Percentiles rank a stretch among this genome's conserved stretches.
These are phyloP conservation scores for Podabrus alpinus DNA, from an alignment of 2,888 invertebrate species.

Conservation along the genomic window DNA sequence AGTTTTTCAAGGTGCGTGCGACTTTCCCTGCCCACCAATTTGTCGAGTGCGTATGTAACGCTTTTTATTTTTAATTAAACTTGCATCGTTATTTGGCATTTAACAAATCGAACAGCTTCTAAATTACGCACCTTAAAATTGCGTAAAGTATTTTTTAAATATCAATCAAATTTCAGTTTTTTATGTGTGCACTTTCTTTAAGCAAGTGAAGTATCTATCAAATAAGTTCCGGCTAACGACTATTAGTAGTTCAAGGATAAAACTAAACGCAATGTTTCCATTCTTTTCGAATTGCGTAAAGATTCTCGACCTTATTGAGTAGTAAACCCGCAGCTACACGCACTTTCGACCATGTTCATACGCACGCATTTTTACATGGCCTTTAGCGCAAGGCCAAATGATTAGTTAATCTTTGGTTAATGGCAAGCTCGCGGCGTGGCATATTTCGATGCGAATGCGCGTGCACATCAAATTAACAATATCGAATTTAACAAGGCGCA, in stretches of 20 bases:
- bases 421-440: constrained; percentile 27
- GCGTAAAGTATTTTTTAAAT: neutral
- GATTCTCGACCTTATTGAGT: neutral
- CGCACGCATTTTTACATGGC: constrained; percentile 33
- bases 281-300: constrained; percentile 3
- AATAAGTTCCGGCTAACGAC: constrained; percentile 1
- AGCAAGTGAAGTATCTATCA: neutral
- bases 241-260: constrained; percentile 3
- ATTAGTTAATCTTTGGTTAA: constrained; percentile 20
- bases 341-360: constrained; percentile 3
- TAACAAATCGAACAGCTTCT: neutral
- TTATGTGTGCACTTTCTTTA: neutral
- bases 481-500: neutral
- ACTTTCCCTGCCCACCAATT: constrained; percentile 2
- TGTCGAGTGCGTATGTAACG: neutral
- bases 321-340: neutral
- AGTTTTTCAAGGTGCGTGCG: neutral
- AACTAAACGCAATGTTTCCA: constrained; percentile 1
- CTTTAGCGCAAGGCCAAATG: constrained; percentile 35
- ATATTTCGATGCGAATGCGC: constrained; percentile 19
- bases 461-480: constrained; percentile 5
- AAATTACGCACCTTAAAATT: neutral
- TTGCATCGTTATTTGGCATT: neutral
- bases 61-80: neutral
- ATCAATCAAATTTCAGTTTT: neutral